Evolutionary conservation across 2,797 vertebrate species (phyloP).

Genomic region (Ficedula albicollis): DNA sequence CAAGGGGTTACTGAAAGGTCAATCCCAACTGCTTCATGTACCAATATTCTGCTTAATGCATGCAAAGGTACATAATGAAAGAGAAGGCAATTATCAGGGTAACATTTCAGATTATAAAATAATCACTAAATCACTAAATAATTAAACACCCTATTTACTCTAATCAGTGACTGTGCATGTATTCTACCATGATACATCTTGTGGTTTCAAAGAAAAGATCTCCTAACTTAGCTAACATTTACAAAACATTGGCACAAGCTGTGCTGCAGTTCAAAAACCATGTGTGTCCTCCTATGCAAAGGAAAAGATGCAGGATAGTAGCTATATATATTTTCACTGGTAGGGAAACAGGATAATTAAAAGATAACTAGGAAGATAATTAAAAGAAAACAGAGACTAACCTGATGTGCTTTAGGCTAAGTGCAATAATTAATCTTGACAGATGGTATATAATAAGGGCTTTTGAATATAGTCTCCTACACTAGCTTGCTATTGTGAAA

Average conservation of each 20-base stretch:
- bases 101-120: neutral
- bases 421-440: conserved; percentile 56
- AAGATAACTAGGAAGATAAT: conserved; percentile 67
- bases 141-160: neutral
- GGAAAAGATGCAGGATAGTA: neutral
- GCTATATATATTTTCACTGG: neutral
- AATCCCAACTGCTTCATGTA: neutral
- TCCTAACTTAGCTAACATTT: neutral
- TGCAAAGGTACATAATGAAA: neutral
- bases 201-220: neutral
- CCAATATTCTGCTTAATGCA: neutral
- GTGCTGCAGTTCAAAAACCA: neutral
- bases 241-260: neutral
- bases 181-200: neutral
- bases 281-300: neutral
- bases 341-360: conserved; percentile 55
- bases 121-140: neutral
- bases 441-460: neutral
- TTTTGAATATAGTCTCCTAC: neutral
- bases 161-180: neutral
- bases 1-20: neutral
- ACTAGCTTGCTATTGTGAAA: neutral
- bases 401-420: conserved; percentile 48
- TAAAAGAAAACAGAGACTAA: conserved; percentile 65
- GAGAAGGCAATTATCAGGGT: neutral